Evolutionary conservation across 1,140 invertebrate genomes (phyloP), one percentile per base, ranked within the genome.

Genomic region (Probaryconus sp.): DNA sequence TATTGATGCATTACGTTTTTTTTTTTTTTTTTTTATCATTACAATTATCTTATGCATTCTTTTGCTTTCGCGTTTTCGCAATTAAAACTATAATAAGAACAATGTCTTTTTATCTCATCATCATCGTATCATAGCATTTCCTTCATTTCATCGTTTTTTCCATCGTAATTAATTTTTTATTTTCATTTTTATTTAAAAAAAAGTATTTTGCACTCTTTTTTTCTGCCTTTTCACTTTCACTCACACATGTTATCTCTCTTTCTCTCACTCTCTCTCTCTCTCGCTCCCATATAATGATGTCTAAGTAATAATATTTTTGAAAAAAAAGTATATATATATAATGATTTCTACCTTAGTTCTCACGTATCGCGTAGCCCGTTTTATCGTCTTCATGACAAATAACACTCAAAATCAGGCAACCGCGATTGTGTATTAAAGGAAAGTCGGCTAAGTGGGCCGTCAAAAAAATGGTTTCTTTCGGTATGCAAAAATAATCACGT

Each of bases 251-350:
- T 37, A 13, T 30, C 30, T 64, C 35, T 68, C 30, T 48, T 45
- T 71, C 51, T 78, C 68, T 72, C n/a, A n/a, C n/a, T n/a, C n/a
- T n/a, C n/a, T n/a, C n/a, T n/a, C n/a, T n/a, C n/a, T n/a, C n/a
- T n/a, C n/a, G n/a, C n/a, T n/a, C n/a, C n/a, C n/a, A 74, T 79
- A 79, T 84, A 85, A 83, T 83, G 76, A 82, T 81, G 78, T 84
- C 81, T 84, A 85, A 84, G 78, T 83, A 85, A 83, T 84, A 83
- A 81, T 86, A 84, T 85, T 84, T 69, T 80, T 83, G 75, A 71
- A 79, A 79, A 80, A 80, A 81, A 69, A 79, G 67, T 33, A 20
- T 55, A 77, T 74, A 72, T 75, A 77, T 83, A 83, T 82, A 80
- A 81, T 83, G 77, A 14, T 83, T 76, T 79, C 81, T 85, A 84